Evolutionary conservation across 2,888 invertebrate genomes (phyloP), one percentile per base, ranked within the genome.

Genomic region (Orthosia gracilis): DNA sequence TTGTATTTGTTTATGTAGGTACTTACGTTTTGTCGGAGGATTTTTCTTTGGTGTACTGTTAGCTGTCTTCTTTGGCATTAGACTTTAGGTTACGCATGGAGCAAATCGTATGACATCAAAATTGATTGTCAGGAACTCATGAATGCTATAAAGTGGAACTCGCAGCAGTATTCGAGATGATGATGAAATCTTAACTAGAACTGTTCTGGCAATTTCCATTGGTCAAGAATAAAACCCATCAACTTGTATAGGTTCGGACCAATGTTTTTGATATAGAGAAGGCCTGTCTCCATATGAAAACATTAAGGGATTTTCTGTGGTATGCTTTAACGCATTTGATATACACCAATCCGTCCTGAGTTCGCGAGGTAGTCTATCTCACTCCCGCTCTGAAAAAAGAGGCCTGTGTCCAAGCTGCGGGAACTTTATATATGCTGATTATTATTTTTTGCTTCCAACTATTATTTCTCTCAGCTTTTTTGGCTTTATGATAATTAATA

Each of bases 1-100:
- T 78, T 57, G 15, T 78, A 47, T 55, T 78, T 69, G 18, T 45
- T 45, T 0, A n/a, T 4, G n/a, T 26, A 40, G 40, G 7, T 40
- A 49, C 13, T 12, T 31, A 58, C 0, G 13, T n/a, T 58, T 58
- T 45, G 0, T 7, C 45, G 2, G 2, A 59, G 5, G 12, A 12
- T 7, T 45, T 49, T 40, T 15, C 45, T 23, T 26, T 17, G 54
- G n/a, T 21, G 26, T 55, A 18, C 40, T 21, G 40, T 40, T 58
- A 13, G 12, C 1, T 18, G 12, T 7, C 65, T 52, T 52, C 2
- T 59, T 7, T n/a, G 7, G 4, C 5, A 18, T 4, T 18, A n/a
- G 4, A 26, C 3, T 31, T 26, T 3, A 0, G 11, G 1, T 40
- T 59, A 13, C 4, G 2, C 2, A 4, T 18, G 9, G 11, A 59